A percentile compares a stretch with the other conserved stretches of the same genome.
Conservation (phyloP, 2,888 invertebrate genomes). For the Lycia hirtaria region DNA sequence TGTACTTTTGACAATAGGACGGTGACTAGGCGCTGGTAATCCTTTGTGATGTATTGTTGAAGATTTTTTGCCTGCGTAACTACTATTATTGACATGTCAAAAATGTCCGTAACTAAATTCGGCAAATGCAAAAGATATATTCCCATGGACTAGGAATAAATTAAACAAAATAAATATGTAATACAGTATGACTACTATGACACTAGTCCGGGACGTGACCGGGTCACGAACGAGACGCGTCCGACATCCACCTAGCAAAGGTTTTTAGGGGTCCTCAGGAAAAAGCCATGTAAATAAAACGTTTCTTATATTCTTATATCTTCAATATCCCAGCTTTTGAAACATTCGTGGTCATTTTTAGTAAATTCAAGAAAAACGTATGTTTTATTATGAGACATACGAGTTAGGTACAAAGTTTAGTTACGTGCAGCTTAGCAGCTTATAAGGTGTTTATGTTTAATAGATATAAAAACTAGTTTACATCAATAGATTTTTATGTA, state of each 20-base stretch:
- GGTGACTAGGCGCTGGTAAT: slow-evolving; percentile 34
- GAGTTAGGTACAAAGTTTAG: neutral
- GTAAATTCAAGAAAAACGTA: neutral
- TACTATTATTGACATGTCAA: slow-evolving; percentile 1
- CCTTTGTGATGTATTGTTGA: slow-evolving; percentile 37
- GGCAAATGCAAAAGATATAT: neutral
- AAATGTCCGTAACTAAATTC: neutral
- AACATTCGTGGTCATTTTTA: too few species aligned
- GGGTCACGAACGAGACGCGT: slow-evolving; percentile 59
- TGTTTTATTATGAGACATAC: neutral
- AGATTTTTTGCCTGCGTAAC: slow-evolving; percentile 30
- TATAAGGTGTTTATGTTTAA: neutral
- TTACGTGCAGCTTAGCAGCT: neutral
- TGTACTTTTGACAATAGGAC: slow-evolving; percentile 35
- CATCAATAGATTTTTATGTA: neutral
- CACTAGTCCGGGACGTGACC: slow-evolving; percentile 70
- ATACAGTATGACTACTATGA: slow-evolving; percentile 9
- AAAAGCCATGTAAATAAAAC: slow-evolving; percentile 7
- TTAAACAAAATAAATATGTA: neutral
- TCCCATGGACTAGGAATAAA: neutral
- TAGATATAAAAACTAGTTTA: neutral
- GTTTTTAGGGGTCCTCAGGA: slow-evolving; percentile 27
- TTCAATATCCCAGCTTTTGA: too few species aligned
- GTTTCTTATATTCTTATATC: neutral
- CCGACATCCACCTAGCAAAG: slow-evolving; percentile 50